A percentile compares a stretch with the other conserved stretches of the same genome.
Conservation (phyloP, 2,888 invertebrate species). For the Bellardia bayeri region DNA sequence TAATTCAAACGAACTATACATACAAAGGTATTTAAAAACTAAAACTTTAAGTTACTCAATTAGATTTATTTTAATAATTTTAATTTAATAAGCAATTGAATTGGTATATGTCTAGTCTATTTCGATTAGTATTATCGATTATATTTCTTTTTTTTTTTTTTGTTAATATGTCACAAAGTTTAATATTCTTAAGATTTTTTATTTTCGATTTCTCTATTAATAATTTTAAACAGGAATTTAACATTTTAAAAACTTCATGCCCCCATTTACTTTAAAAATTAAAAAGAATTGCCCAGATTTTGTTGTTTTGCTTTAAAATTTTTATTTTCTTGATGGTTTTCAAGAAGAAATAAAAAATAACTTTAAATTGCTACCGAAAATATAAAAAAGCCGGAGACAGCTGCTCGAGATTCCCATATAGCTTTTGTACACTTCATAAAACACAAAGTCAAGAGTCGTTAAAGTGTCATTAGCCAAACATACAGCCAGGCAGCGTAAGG, state of each 20-base stretch:
- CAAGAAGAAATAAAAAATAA: slow-evolving; percentile 32
- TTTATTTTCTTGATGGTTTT: not conserved
- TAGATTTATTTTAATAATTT: too few species aligned
- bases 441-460: slow-evolving; percentile 75
- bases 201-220: not conserved
- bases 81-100: too few species aligned
- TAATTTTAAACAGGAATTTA: not conserved
- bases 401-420: slow-evolving; percentile 55
- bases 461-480: slow-evolving; percentile 76
- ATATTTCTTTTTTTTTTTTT: too few species aligned
- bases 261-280: not conserved
- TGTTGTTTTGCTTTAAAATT: not conserved
- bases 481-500: slow-evolving; percentile 15
- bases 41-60: too few species aligned
- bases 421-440: slow-evolving; percentile 71
- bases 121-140: too few species aligned
- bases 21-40: too few species aligned
- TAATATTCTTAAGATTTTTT: too few species aligned
- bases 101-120: too few species aligned
- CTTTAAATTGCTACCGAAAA: slow-evolving; percentile 38
- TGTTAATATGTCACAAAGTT: not conserved
- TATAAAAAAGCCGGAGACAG: slow-evolving; percentile 42
- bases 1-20: too few species aligned
- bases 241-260: not conserved
- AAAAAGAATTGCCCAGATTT: not conserved